These are phyloP conservation scores for Oreochromis spilurus DNA, from an alignment of 2,113 vertebrate species.

Conservation along the genomic window DNA sequence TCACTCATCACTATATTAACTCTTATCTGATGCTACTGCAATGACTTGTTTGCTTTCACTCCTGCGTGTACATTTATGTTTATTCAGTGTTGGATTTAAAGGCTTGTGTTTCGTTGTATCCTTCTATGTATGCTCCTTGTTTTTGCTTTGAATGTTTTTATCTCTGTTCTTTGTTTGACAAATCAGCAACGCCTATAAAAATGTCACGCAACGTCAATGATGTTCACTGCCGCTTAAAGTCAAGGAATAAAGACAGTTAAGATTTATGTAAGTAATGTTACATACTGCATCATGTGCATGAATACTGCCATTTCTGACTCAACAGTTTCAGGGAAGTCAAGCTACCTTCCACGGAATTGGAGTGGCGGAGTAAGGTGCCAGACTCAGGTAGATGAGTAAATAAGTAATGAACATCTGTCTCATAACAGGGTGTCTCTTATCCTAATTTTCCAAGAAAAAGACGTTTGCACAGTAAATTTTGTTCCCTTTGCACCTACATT, in stretches of 20 bases:
- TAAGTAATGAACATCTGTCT: conserved; percentile 45
- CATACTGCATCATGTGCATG: background rate
- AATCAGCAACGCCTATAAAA: background rate
- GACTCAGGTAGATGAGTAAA: conserved; percentile 9
- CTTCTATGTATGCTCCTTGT: background rate
- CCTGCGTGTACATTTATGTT: background rate
- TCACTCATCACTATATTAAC: background rate
- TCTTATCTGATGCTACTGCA: background rate
- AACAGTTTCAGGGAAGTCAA: background rate
- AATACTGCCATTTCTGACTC: background rate
- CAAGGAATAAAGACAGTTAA: background rate
- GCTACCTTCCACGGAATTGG: background rate
- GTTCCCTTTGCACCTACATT: background rate
- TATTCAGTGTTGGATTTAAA: background rate
- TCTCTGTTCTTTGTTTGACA: background rate
- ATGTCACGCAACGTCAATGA: background rate
- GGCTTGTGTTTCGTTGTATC: background rate
- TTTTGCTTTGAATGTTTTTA: background rate
- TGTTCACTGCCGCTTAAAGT: background rate
- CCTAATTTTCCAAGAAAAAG: background rate
- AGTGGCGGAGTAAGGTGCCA: conserved; percentile 29
- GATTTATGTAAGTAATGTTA: background rate
- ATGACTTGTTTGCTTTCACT: background rate
- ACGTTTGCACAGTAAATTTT: background rate
- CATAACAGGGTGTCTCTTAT: background rate